Conservation (phyloP, 2,888 invertebrate species). For the Alloscopus bannaensis region DNA sequence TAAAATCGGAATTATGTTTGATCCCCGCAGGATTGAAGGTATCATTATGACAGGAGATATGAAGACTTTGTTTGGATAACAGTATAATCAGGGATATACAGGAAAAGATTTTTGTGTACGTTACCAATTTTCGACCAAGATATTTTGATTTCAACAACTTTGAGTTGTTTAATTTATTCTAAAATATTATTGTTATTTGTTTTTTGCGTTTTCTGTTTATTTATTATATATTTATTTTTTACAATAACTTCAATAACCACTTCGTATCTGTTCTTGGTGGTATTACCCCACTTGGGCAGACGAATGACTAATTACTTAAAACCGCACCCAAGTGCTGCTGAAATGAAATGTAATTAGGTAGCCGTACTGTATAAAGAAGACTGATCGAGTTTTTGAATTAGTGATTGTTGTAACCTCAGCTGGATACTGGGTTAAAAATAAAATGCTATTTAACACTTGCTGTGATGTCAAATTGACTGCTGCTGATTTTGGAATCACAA, state of each 20-base stretch:
- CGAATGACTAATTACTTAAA: no score
- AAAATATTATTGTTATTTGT: background rate
- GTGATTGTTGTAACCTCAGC: background rate
- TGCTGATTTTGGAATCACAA: no score
- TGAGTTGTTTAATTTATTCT: background rate
- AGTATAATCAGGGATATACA: background rate
- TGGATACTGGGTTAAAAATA: slow-evolving; percentile 1
- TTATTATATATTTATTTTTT: background rate
- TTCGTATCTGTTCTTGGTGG: background rate
- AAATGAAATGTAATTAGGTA: no score
- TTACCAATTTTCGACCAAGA: background rate
- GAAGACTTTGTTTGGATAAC: slow-evolving; percentile 31
- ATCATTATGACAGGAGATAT: slow-evolving; percentile 45
- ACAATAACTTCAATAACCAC: background rate
- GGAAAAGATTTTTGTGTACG: background rate
- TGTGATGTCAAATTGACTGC: no score
- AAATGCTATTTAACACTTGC: no score
- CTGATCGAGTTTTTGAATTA: background rate
- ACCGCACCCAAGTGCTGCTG: no score
- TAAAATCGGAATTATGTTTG: slow-evolving; percentile 54
- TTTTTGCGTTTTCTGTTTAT: background rate
- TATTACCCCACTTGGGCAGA: no score
- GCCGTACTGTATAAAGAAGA: slow-evolving; percentile 2
- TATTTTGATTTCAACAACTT: no score
- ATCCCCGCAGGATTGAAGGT: slow-evolving; percentile 36